Conservation (phyloP, 2,797 vertebrate genomes). For the Apodemus agrarius region DNA sequence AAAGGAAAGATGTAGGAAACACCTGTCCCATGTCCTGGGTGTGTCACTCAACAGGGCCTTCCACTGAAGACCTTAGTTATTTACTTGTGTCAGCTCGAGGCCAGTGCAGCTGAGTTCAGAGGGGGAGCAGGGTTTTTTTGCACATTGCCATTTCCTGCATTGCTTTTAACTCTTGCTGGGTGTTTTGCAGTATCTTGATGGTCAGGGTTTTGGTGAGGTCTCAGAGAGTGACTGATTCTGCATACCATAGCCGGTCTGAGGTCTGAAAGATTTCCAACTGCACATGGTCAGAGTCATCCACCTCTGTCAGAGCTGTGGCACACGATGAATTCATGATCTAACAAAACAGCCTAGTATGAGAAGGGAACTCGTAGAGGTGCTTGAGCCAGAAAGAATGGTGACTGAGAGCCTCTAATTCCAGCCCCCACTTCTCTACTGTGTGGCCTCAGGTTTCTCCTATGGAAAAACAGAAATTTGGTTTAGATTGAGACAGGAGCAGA, state of each 20-base stretch:
- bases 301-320: neutral
- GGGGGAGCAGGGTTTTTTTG: neutral
- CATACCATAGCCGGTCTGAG: neutral
- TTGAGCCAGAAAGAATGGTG: slow-evolving; percentile 13
- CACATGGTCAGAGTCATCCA: neutral
- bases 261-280: neutral
- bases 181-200: neutral
- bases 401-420: neutral
- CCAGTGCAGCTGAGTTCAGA: neutral
- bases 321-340: neutral
- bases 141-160: neutral
- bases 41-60: neutral
- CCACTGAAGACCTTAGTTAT: neutral
- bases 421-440: neutral
- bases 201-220: neutral
- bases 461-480: neutral
- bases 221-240: neutral
- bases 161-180: neutral
- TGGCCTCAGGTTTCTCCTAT: neutral
- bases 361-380: neutral
- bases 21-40: neutral
- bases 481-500: neutral
- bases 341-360: neutral
- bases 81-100: neutral
- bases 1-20: slow-evolving; percentile 21